These are phyloP conservation scores for Saccopteryx bilineata DNA, from an alignment of 2,113 vertebrate genomes.

Conservation along the genomic window DNA sequence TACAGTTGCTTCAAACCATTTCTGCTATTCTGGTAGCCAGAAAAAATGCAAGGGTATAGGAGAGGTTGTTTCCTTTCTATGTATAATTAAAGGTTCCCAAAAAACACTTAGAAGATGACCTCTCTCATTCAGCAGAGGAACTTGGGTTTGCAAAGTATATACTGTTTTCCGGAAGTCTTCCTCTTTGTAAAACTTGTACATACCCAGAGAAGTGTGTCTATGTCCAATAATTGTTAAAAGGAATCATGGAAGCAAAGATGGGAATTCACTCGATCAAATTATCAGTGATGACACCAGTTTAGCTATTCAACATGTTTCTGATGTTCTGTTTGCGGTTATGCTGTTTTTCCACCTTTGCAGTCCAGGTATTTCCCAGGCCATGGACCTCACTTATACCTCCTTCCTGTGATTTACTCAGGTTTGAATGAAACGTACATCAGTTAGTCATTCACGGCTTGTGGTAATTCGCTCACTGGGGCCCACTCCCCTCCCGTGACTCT, in stretches of 20 bases:
- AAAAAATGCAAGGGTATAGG: slow-evolving; percentile 38
- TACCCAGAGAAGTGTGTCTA: neutral
- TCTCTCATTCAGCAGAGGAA: slow-evolving; percentile 36
- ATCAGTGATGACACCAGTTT: neutral
- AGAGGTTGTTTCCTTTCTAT: neutral
- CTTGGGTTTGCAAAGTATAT: neutral
- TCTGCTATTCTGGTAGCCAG: neutral
- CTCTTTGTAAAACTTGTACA: neutral
- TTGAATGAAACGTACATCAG: slow-evolving; percentile 71
- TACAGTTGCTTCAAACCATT: slow-evolving; percentile 43
- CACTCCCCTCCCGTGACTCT: slow-evolving; percentile 36
- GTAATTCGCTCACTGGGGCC: slow-evolving; percentile 68
- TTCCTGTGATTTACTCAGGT: slow-evolving; percentile 78
- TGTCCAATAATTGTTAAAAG: neutral
- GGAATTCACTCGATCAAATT: neutral
- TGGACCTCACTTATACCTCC: slow-evolving; percentile 63
- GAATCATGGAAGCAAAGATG: neutral
- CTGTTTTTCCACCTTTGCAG: slow-evolving; percentile 79
- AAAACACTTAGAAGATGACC: slow-evolving; percentile 15
- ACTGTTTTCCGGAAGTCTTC: neutral
- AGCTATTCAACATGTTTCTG: slow-evolving; percentile 38
- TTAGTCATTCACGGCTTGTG: slow-evolving; percentile 77
- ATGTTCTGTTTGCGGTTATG: slow-evolving; percentile 80
- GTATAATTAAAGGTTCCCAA: neutral
- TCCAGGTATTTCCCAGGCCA: slow-evolving; percentile 73